Evolutionary conservation across 2,797 vertebrate genomes (phyloP), one percentile per base, ranked within the genome.

Genomic region (Ispidina picta): DNA sequence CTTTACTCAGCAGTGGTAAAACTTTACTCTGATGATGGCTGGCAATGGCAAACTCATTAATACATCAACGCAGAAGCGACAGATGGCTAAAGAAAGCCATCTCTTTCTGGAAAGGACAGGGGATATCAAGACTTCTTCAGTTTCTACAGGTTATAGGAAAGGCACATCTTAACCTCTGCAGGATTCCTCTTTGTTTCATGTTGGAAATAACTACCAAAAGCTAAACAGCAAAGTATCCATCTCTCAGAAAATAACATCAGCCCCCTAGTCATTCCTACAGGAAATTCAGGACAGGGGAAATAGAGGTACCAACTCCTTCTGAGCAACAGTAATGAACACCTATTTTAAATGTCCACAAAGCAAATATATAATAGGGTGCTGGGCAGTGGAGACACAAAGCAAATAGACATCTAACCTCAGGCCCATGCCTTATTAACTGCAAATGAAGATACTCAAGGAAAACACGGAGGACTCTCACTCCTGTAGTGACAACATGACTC

Each of bases 261-360:
- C 8, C 59, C 48, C 18, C 29, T 29, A 64, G 54, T 10, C 56
- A 37, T 35, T 90, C 68, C 33, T 46, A 51, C 9, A 54, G 66
- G 25, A 75, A 52, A 69, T 11, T 23, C 12, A 31, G 14, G 65
- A 64, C 5, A 54, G 17, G 20, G 48, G 28, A 78, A 89, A 64
- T 8, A 65, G 0, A 66, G 28, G 28, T 28, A 64, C 15, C 12
- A 68, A 43, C 22, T 77, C 13, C 15, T 88, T 62, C 26, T 10
- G 8, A 84, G n/a, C 0, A 0, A 68, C n/a, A 64, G 11, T 7
- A 87, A 62, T 3, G 3, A 91, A 64, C 16, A 51, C 2, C 8
- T 68, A 28, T 19, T 74, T 55, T 25, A 80, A 63, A 66, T 12
- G 28, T 10, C 11, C 46, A 59, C 12, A 18, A 60, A 90, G 21